Base-by-base conservation (phyloP, 1,140 invertebrate genomes). In the Coptotermes formosanus region DNA sequence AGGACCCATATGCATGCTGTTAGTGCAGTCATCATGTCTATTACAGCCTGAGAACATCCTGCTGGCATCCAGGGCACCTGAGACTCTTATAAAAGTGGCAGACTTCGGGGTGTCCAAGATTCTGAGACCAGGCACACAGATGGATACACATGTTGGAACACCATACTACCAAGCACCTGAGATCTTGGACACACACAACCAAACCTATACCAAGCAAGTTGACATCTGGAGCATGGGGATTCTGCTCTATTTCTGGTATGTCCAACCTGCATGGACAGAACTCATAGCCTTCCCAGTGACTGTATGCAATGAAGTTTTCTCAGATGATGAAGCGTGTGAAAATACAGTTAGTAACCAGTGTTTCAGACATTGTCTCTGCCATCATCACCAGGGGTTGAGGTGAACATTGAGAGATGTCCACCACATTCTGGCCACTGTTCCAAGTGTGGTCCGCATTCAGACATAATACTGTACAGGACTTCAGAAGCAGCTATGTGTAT, bases 141-240 rank as follows among this genome's bases (percentile, higher is more conserved):
- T 83, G 82, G 45, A 43, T 25, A 45, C 82, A 12, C 23, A 38
- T n/a, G 82, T 48, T 11, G 82, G 82, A 12, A 83, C 82, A 21
- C 21, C 38, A 25, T 25, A n/a, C 8, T 83, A 83, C 38, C 21
- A 3, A 16, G 82, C 82, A 48, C 82, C 82, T 25, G 82, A 83
- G 16, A 45, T 48, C 11, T 32, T 38, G 6, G 19, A 16, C 19
- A 55, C 52, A 55, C 52, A 19, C 64, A 75, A 16, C 14, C 12
- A 23, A n/a, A 9, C n/a, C 16, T 43, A 83, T n/a, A 83, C 82
- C 3, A 43, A 44, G 43, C n/a, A 43, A 21, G 82, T 83, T 43
- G 82, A 83, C 82, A 48, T 83, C 23, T 83, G 82, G 82, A 83
- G 82, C 82, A 83, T 83, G 82, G 82, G 45, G 11, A 44, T 48